Conservation (phyloP, 1,140 invertebrate species). For the Octopus bimaculoides region DNA sequence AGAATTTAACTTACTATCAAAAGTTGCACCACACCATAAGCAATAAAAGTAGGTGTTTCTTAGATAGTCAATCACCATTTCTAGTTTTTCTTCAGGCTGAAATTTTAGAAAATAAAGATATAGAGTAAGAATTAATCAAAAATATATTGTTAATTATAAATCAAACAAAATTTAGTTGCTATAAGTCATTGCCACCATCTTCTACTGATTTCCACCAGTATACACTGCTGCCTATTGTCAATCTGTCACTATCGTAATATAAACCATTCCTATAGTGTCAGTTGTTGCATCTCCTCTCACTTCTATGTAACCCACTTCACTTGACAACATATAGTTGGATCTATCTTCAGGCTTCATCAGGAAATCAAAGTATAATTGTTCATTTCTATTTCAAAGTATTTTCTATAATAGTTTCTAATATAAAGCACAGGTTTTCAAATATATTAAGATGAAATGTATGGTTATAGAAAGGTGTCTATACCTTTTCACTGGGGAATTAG, state of each 20-base stretch:
- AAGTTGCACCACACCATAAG: slow-evolving; percentile 74
- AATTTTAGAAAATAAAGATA: slow-evolving; percentile 38
- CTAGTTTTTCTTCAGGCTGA: slow-evolving; percentile 62
- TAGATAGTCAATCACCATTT: slow-evolving; percentile 68
- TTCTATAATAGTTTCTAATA: too few species aligned
- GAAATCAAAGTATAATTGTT: too few species aligned
- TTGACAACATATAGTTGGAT: too few species aligned
- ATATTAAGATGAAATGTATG: too few species aligned
- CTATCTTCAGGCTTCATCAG: too few species aligned
- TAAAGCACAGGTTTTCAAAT: too few species aligned
- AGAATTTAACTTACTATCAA: slow-evolving; percentile 52
- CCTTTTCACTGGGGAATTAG: too few species aligned
- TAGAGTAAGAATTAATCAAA: slow-evolving; percentile 9
- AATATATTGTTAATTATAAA: not conserved
- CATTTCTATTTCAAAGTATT: too few species aligned
- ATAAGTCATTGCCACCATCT: not conserved
- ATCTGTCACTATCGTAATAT: not conserved
- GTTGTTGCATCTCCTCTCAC: too few species aligned
- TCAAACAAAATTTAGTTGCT: not conserved
- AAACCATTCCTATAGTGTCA: not conserved
- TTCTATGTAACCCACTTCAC: too few species aligned
- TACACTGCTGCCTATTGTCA: not conserved
- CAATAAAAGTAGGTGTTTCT: slow-evolving; percentile 72
- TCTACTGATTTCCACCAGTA: not conserved
- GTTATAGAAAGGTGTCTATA: too few species aligned